Percentiles rank a stretch among this genome's conserved stretches.
phyloP scores from a whole-genome alignment of 1,140 invertebrate species.

The Homarus americanus region DNA sequence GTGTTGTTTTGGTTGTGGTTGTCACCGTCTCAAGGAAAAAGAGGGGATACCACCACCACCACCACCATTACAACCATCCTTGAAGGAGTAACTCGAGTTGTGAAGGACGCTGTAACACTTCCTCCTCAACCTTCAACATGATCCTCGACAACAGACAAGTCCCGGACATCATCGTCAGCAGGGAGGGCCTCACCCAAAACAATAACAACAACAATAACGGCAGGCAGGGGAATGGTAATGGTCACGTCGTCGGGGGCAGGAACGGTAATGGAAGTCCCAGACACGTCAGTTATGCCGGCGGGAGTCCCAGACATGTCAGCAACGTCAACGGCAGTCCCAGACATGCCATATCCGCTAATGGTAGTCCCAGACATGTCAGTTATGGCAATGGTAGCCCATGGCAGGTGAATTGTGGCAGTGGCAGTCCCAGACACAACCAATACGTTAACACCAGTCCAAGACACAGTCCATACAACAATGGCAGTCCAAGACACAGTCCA shows the following conservation, averaged over 20 bases:
- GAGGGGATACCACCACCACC: too few relatives aligned
- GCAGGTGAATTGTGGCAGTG: conserved; percentile 25
- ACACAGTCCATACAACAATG: conserved; percentile 1
- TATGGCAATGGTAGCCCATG: conserved; percentile 25
- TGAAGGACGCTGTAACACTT: too few relatives aligned
- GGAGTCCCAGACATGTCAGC: conserved; percentile 22
- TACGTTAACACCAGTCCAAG: conserved; percentile 10
- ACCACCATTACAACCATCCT: too few relatives aligned
- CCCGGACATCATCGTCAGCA: conserved; percentile 59
- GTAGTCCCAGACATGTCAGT: conserved; percentile 44
- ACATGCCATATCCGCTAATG: neutral
- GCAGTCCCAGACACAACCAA: conserved; percentile 46
- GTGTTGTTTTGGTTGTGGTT: too few relatives aligned
- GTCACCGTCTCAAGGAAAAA: too few relatives aligned
- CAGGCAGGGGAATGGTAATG: conserved; percentile 23
- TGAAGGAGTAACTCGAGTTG: too few relatives aligned
- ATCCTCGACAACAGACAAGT: conserved; percentile 65
- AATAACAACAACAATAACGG: conserved; percentile 41
- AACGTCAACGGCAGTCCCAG: conserved; percentile 33
- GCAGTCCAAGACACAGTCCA: conserved; percentile 15
- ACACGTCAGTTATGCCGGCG: neutral
- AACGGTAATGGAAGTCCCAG: conserved; percentile 54
- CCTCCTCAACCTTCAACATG: conserved; percentile 29
- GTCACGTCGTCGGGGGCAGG: conserved; percentile 39
- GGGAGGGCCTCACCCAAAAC: conserved; percentile 50